Conservation (phyloP, 2,113 vertebrate genomes). For the Urocolius indicus region DNA sequence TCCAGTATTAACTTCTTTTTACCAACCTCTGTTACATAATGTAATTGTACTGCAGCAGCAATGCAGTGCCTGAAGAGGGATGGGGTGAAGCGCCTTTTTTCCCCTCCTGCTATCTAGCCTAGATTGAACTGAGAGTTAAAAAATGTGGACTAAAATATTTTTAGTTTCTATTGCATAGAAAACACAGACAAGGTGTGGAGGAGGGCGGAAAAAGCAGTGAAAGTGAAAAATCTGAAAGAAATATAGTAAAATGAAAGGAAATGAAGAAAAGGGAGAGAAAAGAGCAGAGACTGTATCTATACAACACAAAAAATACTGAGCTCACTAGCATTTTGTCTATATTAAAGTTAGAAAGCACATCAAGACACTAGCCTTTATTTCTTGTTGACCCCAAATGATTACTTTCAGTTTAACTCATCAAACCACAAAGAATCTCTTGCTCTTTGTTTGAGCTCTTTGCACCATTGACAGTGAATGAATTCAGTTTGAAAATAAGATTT, state of each 20-base stretch:
- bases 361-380: neutral
- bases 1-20: conserved; percentile 18
- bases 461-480: neutral
- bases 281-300: neutral
- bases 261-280: neutral
- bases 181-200: neutral
- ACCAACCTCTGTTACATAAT: neutral
- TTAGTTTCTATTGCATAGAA: neutral
- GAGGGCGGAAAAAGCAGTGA: neutral
- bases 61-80: neutral
- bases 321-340: neutral
- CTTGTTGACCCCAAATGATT: neutral
- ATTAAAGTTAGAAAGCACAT: neutral
- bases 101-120: neutral
- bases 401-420: neutral
- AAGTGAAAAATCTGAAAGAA: neutral
- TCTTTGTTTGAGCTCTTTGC: neutral
- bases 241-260: neutral
- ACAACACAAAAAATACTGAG: neutral
- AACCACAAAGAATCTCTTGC: neutral
- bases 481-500: neutral
- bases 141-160: neutral
- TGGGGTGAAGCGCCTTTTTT: neutral
- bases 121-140: neutral
- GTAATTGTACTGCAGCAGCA: neutral